Conservation (phyloP, 2,113 vertebrate species). For the Rhinopomastus cyanomelas region DNA sequence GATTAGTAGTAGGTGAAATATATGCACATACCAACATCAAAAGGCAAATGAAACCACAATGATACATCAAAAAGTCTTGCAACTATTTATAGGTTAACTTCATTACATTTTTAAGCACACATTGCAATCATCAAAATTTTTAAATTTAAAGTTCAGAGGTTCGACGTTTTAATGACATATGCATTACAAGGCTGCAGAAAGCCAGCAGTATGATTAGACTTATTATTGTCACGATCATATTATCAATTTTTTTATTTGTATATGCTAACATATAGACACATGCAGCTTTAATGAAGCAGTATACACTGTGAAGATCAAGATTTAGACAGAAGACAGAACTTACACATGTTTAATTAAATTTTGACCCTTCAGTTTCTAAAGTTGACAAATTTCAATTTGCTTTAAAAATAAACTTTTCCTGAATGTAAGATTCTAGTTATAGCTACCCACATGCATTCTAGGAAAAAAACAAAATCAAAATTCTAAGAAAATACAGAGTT, state of each 20-base stretch:
- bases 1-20: not conserved
- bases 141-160: not conserved
- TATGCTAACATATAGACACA: not conserved
- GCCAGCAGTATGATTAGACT: not conserved
- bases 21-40: accelerated
- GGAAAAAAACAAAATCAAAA: not conserved
- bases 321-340: not conserved
- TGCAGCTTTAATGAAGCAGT: not conserved
- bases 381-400: not conserved
- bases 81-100: not conserved
- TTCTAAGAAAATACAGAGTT: accelerated
- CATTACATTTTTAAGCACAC: not conserved
- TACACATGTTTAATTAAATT: not conserved
- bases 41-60: not conserved
- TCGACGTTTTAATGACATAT: not conserved
- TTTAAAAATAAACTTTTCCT: not conserved
- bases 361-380: not conserved
- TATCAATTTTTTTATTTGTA: not conserved
- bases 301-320: not conserved
- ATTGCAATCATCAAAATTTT: not conserved
- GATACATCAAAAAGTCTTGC: not conserved
- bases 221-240: not conserved
- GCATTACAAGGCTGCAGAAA: not conserved
- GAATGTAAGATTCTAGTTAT: not conserved
- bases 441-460: not conserved